These are phyloP conservation scores for Ginglymostoma cirratum DNA, from an alignment of 2,113 vertebrate species.

Conservation along the genomic window DNA sequence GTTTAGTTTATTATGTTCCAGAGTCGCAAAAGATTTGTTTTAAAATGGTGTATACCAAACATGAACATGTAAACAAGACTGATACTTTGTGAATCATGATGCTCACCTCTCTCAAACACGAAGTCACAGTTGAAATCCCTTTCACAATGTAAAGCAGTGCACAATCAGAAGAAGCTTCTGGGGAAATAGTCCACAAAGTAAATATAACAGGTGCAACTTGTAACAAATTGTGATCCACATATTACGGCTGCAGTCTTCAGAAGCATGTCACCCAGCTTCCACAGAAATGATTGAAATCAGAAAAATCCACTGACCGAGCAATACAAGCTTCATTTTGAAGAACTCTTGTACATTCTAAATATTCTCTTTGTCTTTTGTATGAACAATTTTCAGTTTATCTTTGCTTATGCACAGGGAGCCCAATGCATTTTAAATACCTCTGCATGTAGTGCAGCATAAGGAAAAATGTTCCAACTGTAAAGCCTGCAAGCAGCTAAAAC, in stretches of 20 bases:
- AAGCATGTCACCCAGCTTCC: conserved; percentile 62
- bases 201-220: conserved; percentile 83
- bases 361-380: conserved; percentile 45
- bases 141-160: conserved; percentile 95
- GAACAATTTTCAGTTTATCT: neutral
- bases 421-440: neutral
- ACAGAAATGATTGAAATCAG: conserved; percentile 76
- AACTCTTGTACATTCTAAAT: conserved; percentile 68
- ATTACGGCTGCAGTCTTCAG: conserved; percentile 66
- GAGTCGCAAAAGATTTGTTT: conserved; percentile 80
- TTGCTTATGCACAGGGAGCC: neutral
- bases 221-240: conserved; percentile 69
- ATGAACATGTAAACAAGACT: conserved; percentile 65
- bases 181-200: conserved; percentile 79
- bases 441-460: neutral
- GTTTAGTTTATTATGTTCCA: conserved; percentile 99
- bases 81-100: conserved; percentile 56
- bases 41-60: conserved; percentile 64
- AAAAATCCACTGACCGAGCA: conserved; percentile 66
- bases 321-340: conserved; percentile 60
- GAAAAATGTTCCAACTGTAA: neutral
- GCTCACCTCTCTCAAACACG: conserved; percentile 66
- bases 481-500: conserved; percentile 74
- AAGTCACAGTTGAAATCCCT: conserved; percentile 99
- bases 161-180: conserved; percentile 72